Evolutionary conservation across 1,140 invertebrate genomes (phyloP).

Genomic region (Cydia strobilella): DNA sequence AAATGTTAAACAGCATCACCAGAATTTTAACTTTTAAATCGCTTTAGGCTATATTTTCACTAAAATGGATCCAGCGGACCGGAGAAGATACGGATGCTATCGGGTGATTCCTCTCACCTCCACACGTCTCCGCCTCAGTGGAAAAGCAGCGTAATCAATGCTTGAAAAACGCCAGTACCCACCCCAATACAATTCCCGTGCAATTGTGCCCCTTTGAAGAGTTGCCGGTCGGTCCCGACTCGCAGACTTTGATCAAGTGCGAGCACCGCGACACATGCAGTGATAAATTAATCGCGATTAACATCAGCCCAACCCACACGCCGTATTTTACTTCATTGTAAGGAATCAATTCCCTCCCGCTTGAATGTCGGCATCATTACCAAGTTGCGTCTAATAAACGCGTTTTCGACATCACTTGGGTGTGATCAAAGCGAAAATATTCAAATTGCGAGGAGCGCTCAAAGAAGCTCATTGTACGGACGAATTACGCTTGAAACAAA

Average conservation of each 20-base stretch:
- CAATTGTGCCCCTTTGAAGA: slow-evolving; percentile 4
- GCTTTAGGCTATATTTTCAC: no score
- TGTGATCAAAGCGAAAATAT: slow-evolving; percentile 29
- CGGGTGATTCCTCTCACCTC: no score
- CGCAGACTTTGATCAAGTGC: slow-evolving; percentile 13
- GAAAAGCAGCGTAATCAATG: neutral
- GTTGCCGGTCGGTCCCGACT: neutral
- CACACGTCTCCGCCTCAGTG: no score
- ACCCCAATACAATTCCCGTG: neutral
- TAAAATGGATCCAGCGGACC: no score
- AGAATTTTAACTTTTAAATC: no score
- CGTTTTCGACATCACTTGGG: slow-evolving; percentile 24
- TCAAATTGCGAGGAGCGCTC: slow-evolving; percentile 20
- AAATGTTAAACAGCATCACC: no score
- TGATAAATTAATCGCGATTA: slow-evolving; percentile 32
- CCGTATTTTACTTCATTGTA: slow-evolving; percentile 32
- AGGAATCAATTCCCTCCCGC: slow-evolving; percentile 21
- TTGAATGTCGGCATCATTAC: slow-evolving; percentile 28
- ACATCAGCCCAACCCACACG: slow-evolving; percentile 19
- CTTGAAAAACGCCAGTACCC: neutral
- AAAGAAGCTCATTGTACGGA: slow-evolving; percentile 29
- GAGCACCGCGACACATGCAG: slow-evolving; percentile 1
- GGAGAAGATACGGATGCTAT: no score
- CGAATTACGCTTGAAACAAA: slow-evolving; percentile 26
- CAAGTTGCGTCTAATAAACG: slow-evolving; percentile 21